Conservation (phyloP, 2,797 vertebrate genomes). For the Mallotus villosus region DNA sequence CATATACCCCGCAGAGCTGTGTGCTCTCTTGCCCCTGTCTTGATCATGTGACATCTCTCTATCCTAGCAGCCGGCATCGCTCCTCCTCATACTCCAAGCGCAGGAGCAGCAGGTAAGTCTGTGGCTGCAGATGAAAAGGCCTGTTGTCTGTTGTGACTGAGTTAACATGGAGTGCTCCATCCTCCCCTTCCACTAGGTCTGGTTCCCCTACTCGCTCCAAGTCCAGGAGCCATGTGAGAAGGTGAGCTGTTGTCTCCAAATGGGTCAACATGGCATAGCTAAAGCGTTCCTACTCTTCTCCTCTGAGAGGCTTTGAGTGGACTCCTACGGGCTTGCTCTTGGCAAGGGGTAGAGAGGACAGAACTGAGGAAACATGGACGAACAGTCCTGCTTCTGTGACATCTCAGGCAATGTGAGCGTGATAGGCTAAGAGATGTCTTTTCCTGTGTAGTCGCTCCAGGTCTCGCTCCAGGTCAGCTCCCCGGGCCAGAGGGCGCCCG, state of each 20-base stretch:
- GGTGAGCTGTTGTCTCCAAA: constrained; percentile 49
- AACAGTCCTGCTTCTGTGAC: no score
- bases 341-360: no score
- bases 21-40: not conserved
- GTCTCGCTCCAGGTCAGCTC: constrained; percentile 68
- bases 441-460: constrained; percentile 67
- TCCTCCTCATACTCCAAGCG: constrained; percentile 80
- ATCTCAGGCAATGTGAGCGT: no score
- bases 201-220: constrained; percentile 75
- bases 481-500: constrained; percentile 68
- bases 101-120: constrained; percentile 77
- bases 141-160: not conserved
- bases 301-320: not conserved
- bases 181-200: constrained; percentile 60
- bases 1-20: not conserved
- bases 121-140: not conserved
- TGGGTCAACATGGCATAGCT: no score
- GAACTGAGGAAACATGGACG: no score
- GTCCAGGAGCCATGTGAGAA: constrained; percentile 78
- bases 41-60: not conserved
- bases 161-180: not conserved
- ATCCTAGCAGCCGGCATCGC: constrained; percentile 64
- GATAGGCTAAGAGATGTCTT: no score
- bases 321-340: not conserved
- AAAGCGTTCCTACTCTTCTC: not conserved